Evolutionary conservation across 2,888 invertebrate species (phyloP).

Genomic region (Caenorhabditis japonica): DNA sequence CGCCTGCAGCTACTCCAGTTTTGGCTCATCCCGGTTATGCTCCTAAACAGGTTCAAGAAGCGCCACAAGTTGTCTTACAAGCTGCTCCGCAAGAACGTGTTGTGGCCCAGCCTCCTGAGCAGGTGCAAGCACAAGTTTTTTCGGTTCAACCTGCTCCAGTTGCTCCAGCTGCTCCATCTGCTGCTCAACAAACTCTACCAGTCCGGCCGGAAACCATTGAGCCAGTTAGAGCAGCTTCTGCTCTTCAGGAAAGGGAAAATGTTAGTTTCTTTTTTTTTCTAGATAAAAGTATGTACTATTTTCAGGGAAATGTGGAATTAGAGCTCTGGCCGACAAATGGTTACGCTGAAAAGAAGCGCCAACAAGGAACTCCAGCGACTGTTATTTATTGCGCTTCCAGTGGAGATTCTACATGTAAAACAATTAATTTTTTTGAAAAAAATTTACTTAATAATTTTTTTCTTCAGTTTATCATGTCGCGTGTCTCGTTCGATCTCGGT

Average conservation of each 20-base stretch:
- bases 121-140: constrained; percentile 1
- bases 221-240: not conserved
- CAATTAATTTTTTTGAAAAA: too few relatives aligned
- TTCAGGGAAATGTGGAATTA: constrained; percentile 27
- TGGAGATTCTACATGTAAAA: constrained; percentile 24
- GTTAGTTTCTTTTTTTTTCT: too few relatives aligned
- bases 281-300: too few relatives aligned
- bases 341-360: constrained; percentile 14
- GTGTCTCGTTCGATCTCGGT: constrained; percentile 14
- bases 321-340: constrained; percentile 51
- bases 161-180: not conserved
- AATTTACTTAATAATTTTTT: not conserved
- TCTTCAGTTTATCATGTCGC: constrained; percentile 43
- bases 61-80: not conserved
- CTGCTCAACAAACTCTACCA: not conserved
- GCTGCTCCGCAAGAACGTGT: not conserved
- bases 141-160: not conserved
- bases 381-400: constrained; percentile 12
- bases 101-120: not conserved
- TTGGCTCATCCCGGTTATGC: too few relatives aligned
- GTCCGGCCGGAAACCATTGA: not conserved
- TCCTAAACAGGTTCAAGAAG: not conserved
- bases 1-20: not conserved
- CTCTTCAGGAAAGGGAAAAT: too few relatives aligned
- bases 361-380: constrained; percentile 4